Evolutionary conservation across 2,797 vertebrate genomes (phyloP), one percentile per base, ranked within the genome.

Genomic region (Phalloptychus januarius): DNA sequence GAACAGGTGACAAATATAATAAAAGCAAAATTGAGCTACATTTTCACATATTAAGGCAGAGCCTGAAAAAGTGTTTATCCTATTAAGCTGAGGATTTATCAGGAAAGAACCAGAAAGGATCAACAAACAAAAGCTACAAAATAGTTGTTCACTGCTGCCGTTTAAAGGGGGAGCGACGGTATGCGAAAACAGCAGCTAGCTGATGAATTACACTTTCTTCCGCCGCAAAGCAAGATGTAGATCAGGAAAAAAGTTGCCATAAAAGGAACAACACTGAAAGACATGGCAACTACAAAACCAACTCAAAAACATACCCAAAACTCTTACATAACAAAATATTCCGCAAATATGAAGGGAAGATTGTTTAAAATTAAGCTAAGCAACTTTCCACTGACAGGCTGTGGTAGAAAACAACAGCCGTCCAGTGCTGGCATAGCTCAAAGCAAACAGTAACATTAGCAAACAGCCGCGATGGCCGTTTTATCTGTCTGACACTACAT

Each of bases 401-500:
- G 78, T 80, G 89, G 87, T 81, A 86, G 73, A 89, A 91, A 92
- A 94, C 91, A 93, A 93, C 92, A 44, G 79, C 48, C 77, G 88
- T 91, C 87, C 90, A 90, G 33, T 88, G 84, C 83, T 83, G 45
- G 72, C 36, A 77, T 54, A 78, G 89, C 90, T 93, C 86, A 90
- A 77, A 91, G 91, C 90, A 90, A 89, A 91, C 85, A 89, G 81
- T 79, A 87, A 87, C 85, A 76, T 91, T 93, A 94, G 93, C 93
- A 78, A 87, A 91, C 81, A 90, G 82, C 86, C 79, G 80, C 83
- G 79, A 74, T 83, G 71, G 76, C 87, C 79, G 86, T 79, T 85
- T 88, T 81, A 80, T 83, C 38, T 79, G 82, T 74, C 79, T 88
- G 83, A 84, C 85, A 82, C 79, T 65, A 23, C 77, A 88, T 85